Percentiles rank a stretch among this genome's conserved stretches.
These are phyloP conservation scores for Zaprionus lachaisei DNA, from an alignment of 1,140 invertebrate species.

Conservation along the genomic window DNA sequence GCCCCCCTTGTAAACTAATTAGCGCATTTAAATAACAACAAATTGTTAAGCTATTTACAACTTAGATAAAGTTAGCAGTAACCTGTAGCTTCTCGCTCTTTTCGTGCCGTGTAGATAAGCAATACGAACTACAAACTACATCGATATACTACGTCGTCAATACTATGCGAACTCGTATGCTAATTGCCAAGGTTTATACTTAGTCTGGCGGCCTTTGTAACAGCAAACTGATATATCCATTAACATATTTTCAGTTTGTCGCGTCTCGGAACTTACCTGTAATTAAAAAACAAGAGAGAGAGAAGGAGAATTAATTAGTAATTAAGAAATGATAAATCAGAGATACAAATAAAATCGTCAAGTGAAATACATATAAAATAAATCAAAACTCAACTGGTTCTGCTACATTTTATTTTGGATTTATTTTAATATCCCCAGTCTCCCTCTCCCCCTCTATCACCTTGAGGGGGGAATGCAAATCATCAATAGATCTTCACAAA, in stretches of 20 bases:
- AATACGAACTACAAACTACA: background rate
- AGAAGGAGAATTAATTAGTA: slow-evolving; percentile 43
- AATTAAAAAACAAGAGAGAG: slow-evolving; percentile 27
- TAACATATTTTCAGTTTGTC: background rate
- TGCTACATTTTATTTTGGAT: slow-evolving; percentile 45
- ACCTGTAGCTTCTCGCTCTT: background rate
- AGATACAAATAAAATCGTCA: slow-evolving; percentile 56
- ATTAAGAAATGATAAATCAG: slow-evolving; percentile 47
- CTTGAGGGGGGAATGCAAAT: slow-evolving; percentile 31
- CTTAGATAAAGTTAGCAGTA: no score
- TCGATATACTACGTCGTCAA: no score
- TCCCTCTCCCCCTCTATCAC: background rate
- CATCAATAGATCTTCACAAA: slow-evolving; percentile 12
- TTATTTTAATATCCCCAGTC: background rate
- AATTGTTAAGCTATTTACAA: background rate
- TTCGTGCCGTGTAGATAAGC: background rate
- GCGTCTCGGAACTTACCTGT: slow-evolving; percentile 53
- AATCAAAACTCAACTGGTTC: slow-evolving; percentile 51
- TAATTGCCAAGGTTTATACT: slow-evolving; percentile 20
- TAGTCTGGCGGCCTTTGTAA: slow-evolving; percentile 3
- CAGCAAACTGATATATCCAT: background rate
- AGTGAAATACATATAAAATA: slow-evolving; percentile 44
- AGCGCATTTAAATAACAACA: background rate
- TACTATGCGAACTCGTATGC: slow-evolving; percentile 8
- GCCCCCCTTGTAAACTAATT: background rate